These are phyloP conservation scores for Macrochelys suwanniensis DNA, from an alignment of 2,797 vertebrate genomes.

Conservation along the genomic window DNA sequence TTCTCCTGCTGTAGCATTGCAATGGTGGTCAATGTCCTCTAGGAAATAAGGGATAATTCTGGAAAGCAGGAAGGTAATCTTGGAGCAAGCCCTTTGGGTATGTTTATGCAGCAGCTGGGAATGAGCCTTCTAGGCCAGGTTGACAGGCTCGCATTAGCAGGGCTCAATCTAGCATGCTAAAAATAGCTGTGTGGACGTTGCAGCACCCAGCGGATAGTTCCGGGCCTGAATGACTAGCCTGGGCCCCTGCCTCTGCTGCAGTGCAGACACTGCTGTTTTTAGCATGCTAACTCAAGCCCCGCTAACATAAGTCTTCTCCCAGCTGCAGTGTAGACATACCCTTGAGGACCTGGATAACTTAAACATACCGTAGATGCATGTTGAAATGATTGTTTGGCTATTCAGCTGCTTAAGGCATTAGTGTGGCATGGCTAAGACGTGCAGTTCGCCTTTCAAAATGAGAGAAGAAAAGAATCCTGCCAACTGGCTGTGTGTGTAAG, in stretches of 20 bases:
- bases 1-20: too few relatives aligned
- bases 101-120: too few relatives aligned
- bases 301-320: too few relatives aligned
- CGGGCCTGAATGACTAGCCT: background rate
- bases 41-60: background rate
- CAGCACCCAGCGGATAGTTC: background rate
- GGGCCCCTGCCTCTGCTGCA: background rate
- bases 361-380: background rate
- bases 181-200: too few relatives aligned
- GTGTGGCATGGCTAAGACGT: too few relatives aligned
- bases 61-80: background rate
- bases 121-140: too few relatives aligned
- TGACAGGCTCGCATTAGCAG: too few relatives aligned
- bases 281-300: background rate
- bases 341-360: background rate
- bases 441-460: background rate
- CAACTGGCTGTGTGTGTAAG: background rate
- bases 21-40: too few relatives aligned
- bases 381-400: background rate
- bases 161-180: too few relatives aligned
- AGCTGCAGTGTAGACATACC: background rate
- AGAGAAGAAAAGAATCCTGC: background rate
- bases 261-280: background rate
- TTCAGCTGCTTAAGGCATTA: background rate
- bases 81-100: background rate